phyloP scores from a whole-genome alignment of 2,797 vertebrate genomes.

The Acrossocheilus wenchowensis region DNA sequence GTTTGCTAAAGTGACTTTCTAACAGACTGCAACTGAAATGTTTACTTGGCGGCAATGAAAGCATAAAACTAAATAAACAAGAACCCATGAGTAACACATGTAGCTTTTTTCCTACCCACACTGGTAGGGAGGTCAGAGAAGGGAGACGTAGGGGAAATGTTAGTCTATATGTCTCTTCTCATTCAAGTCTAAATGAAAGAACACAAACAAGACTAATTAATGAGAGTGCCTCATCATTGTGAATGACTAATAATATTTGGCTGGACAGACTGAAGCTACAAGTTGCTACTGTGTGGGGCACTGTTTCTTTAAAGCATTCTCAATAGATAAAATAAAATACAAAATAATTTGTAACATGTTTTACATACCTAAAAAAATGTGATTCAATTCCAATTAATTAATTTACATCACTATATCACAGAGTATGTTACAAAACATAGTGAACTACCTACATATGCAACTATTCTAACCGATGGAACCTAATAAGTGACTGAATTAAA shows the following conservation, averaged over 20 bases:
- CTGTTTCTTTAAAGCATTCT: not conserved
- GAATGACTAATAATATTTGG: slow-evolving; percentile 29
- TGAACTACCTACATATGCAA: not conserved
- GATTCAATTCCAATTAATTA: not conserved
- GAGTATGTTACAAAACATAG: too few species aligned
- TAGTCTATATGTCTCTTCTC: slow-evolving; percentile 64
- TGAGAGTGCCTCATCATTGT: slow-evolving; percentile 1
- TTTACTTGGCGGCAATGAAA: slow-evolving; percentile 70
- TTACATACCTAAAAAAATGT: not conserved
- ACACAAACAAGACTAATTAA: slow-evolving; percentile 46
- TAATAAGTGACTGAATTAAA: not conserved
- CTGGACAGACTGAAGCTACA: slow-evolving; percentile 6
- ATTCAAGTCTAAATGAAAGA: slow-evolving; percentile 54
- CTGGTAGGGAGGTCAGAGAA: slow-evolving; percentile 65
- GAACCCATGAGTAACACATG: slow-evolving; percentile 75
- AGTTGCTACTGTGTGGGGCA: slow-evolving; percentile 6
- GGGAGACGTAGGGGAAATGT: slow-evolving; percentile 51
- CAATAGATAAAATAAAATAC: not conserved
- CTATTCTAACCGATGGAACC: not conserved
- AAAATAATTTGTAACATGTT: not conserved
- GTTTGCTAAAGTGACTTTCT: slow-evolving; percentile 57
- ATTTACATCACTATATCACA: not conserved
- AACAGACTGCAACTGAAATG: slow-evolving; percentile 62
- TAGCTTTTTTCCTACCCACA: slow-evolving; percentile 74
- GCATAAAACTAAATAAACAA: slow-evolving; percentile 77